phyloP scores from a whole-genome alignment of 2,113 vertebrate species.

The Bubo scandiacus region DNA sequence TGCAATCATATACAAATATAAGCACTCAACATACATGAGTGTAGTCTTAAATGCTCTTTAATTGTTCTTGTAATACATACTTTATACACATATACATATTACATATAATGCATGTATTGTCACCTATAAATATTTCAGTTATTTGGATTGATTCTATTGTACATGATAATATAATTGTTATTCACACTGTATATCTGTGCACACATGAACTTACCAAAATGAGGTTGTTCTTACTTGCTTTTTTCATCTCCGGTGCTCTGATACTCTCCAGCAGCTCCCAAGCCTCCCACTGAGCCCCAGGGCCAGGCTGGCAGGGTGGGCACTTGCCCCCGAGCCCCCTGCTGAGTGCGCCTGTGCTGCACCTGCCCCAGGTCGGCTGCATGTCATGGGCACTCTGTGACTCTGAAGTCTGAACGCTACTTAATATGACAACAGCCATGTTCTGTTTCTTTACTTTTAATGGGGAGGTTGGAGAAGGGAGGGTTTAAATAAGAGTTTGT shows the following conservation, averaged over 20 bases:
- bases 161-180: not conserved
- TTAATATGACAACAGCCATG: not conserved
- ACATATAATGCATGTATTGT: not conserved
- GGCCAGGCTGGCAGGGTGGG: not conserved
- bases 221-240: not conserved
- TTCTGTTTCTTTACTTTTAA: not conserved
- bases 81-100: not conserved
- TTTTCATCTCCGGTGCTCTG: not conserved
- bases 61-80: not conserved
- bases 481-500: not conserved
- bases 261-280: not conserved
- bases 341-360: rapidly evolving
- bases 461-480: not conserved
- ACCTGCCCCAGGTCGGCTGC: rapidly evolving
- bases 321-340: not conserved
- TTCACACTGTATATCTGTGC: not conserved
- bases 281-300: rapidly evolving
- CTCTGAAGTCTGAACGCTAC: not conserved
- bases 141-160: not conserved
- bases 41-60: not conserved
- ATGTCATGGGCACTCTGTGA: not conserved
- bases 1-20: not conserved
- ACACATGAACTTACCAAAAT: not conserved
- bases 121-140: not conserved
- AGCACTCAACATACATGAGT: not conserved